These are phyloP conservation scores for Sapayoa aenigma DNA, from an alignment of 2,113 vertebrate genomes.

Conservation along the genomic window DNA sequence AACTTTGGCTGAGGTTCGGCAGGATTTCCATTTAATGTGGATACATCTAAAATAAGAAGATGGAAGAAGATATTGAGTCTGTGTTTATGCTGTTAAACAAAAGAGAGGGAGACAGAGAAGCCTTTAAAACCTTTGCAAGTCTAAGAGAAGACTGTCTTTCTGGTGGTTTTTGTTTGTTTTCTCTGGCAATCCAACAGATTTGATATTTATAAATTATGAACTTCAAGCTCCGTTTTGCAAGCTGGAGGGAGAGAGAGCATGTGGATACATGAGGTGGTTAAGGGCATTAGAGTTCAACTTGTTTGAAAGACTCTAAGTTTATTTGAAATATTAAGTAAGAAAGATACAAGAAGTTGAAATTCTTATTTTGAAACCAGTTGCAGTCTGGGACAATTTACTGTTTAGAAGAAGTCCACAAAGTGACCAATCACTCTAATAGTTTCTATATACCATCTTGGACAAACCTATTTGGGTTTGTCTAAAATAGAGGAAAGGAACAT, in stretches of 20 bases:
- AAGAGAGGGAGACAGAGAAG: neutral
- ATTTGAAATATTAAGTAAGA: neutral
- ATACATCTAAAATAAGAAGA: neutral
- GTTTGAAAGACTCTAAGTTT: neutral
- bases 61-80: neutral
- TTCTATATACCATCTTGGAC: neutral
- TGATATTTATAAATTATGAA: neutral
- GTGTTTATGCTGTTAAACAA: neutral
- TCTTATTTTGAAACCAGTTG: neutral
- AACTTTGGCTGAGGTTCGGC: neutral
- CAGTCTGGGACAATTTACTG: neutral
- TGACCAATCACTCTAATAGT: fast-evolving
- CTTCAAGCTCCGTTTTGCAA: neutral
- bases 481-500: neutral
- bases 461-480: neutral
- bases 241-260: neutral
- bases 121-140: neutral
- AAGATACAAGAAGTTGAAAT: neutral
- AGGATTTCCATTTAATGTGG: neutral
- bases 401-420: neutral
- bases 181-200: neutral
- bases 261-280: neutral
- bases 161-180: neutral
- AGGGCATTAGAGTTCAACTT: fast-evolving
- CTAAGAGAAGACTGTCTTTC: neutral